Evolutionary conservation across 2,113 vertebrate species (phyloP).

Genomic region (Epinephelus moara): DNA sequence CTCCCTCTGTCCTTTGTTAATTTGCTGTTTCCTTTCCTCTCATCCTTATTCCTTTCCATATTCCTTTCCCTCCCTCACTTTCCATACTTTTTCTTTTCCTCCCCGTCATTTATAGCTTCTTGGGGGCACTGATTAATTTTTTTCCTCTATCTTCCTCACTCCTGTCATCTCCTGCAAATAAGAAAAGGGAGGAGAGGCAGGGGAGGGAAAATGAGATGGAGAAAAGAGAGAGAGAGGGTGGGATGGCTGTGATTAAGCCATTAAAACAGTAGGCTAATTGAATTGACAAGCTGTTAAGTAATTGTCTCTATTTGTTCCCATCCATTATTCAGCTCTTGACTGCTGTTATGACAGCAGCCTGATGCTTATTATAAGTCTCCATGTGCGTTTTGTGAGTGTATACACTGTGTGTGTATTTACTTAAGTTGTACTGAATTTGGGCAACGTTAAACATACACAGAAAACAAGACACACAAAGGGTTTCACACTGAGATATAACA

Average conservation of each 20-base stretch:
- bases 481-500: neutral
- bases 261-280: slow-evolving; percentile 68
- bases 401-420: neutral
- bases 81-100: neutral
- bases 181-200: neutral
- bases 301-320: slow-evolving; percentile 62
- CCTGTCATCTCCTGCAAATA: slow-evolving; percentile 34
- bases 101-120: slow-evolving; percentile 19
- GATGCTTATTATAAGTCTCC: slow-evolving; percentile 21
- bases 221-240: neutral
- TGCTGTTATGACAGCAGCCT: slow-evolving; percentile 54
- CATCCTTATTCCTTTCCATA: neutral
- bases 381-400: slow-evolving; percentile 2
- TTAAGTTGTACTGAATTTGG: neutral
- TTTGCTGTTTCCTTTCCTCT: neutral
- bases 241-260: slow-evolving; percentile 58
- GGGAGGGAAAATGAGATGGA: slow-evolving; percentile 13
- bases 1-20: neutral
- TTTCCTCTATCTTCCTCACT: slow-evolving; percentile 8
- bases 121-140: slow-evolving; percentile 2
- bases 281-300: slow-evolving; percentile 72
- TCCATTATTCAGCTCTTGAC: slow-evolving; percentile 60
- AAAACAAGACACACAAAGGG: neutral
- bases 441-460: neutral
- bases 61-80: neutral